Conservation (phyloP, 2,113 vertebrate genomes). For the Cyanocitta stelleri region DNA sequence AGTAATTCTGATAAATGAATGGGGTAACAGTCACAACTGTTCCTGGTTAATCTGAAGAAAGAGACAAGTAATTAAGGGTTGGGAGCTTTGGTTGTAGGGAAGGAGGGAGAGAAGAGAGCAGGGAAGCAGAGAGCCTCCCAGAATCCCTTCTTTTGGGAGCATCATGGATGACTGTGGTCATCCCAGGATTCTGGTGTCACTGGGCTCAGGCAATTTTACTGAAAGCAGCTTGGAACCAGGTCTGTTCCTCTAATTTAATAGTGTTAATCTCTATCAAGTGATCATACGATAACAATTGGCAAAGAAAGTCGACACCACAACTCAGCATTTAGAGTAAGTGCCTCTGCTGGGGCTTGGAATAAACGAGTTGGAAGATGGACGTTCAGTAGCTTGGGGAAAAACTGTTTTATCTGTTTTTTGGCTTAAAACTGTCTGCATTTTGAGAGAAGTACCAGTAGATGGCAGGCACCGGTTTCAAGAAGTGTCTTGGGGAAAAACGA, state of each 20-base stretch:
- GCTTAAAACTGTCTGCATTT: not conserved
- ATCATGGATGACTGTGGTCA: not conserved
- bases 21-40: not conserved
- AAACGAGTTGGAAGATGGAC: not conserved
- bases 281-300: rapidly evolving
- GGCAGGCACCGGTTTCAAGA: not conserved
- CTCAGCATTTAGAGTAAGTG: not conserved
- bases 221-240: not conserved
- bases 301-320: not conserved
- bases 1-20: not conserved
- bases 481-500: not conserved
- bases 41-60: not conserved
- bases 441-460: constrained; percentile 21
- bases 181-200: rapidly evolving
- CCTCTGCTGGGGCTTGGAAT: not conserved
- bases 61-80: not conserved
- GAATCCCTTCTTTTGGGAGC: not conserved
- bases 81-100: not conserved
- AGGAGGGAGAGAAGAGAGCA: not conserved
- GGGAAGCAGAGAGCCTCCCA: not conserved
- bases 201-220: not conserved
- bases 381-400: not conserved
- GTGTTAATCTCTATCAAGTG: not conserved
- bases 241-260: not conserved
- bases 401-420: not conserved